phyloP scores from a whole-genome alignment of 2,113 vertebrate species.

The Ameiurus melas region DNA sequence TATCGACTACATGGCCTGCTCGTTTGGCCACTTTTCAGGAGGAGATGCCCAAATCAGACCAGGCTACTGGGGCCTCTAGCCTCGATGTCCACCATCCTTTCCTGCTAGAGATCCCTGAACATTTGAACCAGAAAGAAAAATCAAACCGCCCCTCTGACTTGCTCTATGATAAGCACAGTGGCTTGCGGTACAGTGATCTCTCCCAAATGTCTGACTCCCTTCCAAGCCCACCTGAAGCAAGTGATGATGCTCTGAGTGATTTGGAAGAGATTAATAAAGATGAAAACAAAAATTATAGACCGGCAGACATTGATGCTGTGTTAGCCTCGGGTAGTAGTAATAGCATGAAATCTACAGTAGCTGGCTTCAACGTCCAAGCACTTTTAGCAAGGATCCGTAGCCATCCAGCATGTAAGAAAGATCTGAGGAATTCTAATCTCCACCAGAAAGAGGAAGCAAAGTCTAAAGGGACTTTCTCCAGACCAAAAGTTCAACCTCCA shows the following conservation, averaged over 20 bases:
- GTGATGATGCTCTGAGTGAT: slow-evolving; percentile 59
- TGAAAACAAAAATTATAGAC: slow-evolving; percentile 41
- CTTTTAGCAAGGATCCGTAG: slow-evolving; percentile 49
- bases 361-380: slow-evolving; percentile 48
- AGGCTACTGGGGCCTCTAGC: slow-evolving; percentile 64
- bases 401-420: slow-evolving; percentile 38
- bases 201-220: slow-evolving; percentile 64
- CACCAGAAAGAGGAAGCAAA: slow-evolving; percentile 27
- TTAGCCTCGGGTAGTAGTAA: slow-evolving; percentile 42
- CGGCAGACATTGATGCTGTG: slow-evolving; percentile 46
- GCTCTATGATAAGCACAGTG: slow-evolving; percentile 63
- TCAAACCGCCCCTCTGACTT: slow-evolving; percentile 55
- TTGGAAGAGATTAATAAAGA: slow-evolving; percentile 61
- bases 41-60: slow-evolving; percentile 33
- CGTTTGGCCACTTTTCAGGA: slow-evolving; percentile 52
- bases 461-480: slow-evolving; percentile 7
- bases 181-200: slow-evolving; percentile 76
- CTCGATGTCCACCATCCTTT: slow-evolving; percentile 72
- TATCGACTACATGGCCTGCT: slow-evolving; percentile 42
- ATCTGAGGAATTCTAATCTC: slow-evolving; percentile 31
- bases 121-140: slow-evolving; percentile 40
- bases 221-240: slow-evolving; percentile 63
- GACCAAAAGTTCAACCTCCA: slow-evolving; percentile 5
- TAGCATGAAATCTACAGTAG: slow-evolving; percentile 47
- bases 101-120: slow-evolving; percentile 64